Evolutionary conservation across 2,113 vertebrate species (phyloP).

Genomic region (Seriola rivoliana): DNA sequence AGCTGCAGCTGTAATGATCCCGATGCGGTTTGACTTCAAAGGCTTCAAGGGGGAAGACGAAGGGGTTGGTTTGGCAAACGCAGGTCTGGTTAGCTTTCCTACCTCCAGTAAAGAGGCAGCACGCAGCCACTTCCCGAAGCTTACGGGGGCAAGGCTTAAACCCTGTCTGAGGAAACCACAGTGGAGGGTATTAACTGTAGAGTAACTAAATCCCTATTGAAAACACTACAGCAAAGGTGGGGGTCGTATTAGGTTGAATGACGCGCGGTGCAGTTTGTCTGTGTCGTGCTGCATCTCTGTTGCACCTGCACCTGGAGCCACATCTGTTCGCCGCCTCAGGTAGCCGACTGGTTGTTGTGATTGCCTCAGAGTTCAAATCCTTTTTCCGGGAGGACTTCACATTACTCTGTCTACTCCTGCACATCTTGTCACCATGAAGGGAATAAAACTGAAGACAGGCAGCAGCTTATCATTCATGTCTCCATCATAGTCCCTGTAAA

Average conservation of each 20-base stretch:
- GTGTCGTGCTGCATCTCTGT: neutral
- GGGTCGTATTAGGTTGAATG: neutral
- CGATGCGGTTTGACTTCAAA: too few relatives aligned
- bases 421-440: neutral
- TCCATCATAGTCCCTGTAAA: neutral
- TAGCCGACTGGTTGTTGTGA: neutral
- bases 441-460: neutral
- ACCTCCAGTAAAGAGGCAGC: neutral
- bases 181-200: neutral
- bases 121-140: neutral
- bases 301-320: conserved; percentile 24
- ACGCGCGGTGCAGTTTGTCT: neutral
- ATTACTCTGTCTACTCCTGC: neutral
- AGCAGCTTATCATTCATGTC: neutral
- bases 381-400: neutral
- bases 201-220: neutral
- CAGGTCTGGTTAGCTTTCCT: neutral
- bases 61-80: neutral
- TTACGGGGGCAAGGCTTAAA: neutral
- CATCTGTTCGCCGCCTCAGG: conserved; percentile 9
- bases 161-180: neutral
- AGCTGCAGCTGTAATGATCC: too few relatives aligned
- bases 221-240: conserved; percentile 10
- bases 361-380: neutral
- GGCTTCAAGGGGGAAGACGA: neutral